Evolutionary conservation across 2,113 vertebrate genomes (phyloP), one percentile per base, ranked within the genome.

Genomic region (Centrocercus urophasianus): DNA sequence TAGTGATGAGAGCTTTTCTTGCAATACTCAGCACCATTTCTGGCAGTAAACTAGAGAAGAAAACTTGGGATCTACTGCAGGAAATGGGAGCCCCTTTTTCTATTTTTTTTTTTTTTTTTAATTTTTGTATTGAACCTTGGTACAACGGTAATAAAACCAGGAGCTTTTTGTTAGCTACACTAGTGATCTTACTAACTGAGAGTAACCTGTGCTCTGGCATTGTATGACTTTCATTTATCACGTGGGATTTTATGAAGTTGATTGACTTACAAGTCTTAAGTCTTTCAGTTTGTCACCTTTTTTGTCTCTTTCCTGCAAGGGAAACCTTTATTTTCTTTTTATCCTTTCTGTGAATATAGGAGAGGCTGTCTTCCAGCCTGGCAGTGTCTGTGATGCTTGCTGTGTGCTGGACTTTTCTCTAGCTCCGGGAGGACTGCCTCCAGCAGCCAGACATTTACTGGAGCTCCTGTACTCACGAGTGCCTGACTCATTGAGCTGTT

Each of bases 201-300:
- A 85, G 32, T 50, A 82, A 83, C 45, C 79, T 63, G 36, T 91
- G 60, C n/a, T 86, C 60, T 90, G 75, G 45, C 4, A 8, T 25
- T 61, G n/a, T 40, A 57, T 83, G 47, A 32, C 74, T 93, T 74
- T 65, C 73, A 47, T 88, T 86, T 78, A 72, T 47, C 6, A 1
- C 52, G 38, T 30, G 10, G 52, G 13, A 64, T 71, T 57, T 93
- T 19, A 52, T 47, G 59, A 85, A 83, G 56, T 81, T 60, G 83
- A 75, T 90, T 64, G 75, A n/a, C 83, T 93, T 64, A 34, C 56
- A 12, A 36, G 32, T 72, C 47, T 81, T 76, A 71, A 75, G 90
- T 67, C 66, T 79, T 75, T 30, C 61, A 63, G 34, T 70, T 91
- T 88, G 91, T 45, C 59, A 45, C 48, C 47, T 86, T 66, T 83